These are phyloP conservation scores for Lemur catta DNA, from an alignment of 2,797 vertebrate genomes.

Conservation along the genomic window DNA sequence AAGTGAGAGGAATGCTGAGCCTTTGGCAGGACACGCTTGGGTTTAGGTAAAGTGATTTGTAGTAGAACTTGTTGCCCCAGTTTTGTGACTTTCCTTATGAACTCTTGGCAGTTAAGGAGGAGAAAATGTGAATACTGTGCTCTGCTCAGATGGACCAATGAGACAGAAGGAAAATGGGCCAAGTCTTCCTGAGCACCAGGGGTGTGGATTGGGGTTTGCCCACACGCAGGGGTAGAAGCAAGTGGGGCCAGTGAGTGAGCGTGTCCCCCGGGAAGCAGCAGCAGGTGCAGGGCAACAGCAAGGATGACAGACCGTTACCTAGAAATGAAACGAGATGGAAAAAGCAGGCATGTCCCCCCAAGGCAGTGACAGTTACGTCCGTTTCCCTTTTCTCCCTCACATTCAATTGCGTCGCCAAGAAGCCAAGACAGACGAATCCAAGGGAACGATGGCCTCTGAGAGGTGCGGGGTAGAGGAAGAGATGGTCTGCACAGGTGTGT, in stretches of 20 bases:
- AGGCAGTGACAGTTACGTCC: neutral
- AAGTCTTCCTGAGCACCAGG: too few species aligned
- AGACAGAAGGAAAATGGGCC: neutral
- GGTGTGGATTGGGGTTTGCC: neutral
- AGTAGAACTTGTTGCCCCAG: neutral
- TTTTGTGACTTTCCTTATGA: neutral
- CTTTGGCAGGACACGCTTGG: neutral
- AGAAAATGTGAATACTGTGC: neutral
- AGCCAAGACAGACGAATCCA: neutral
- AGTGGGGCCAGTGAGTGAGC: neutral
- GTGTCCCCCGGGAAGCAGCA: fast-evolving
- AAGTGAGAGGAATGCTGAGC: neutral
- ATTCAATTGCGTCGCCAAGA: constrained; percentile 53
- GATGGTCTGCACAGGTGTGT: fast-evolving
- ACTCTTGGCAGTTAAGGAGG: neutral
- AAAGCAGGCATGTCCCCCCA: neutral
- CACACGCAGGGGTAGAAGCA: fast-evolving
- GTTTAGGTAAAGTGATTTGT: neutral
- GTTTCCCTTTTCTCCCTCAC: constrained; percentile 39
- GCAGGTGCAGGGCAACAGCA: neutral
- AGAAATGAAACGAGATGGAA: neutral
- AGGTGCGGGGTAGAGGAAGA: neutral
- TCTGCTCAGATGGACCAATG: neutral
- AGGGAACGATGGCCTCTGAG: neutral
- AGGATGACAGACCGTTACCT: neutral